phyloP scores from a whole-genome alignment of 2,113 vertebrate genomes.

The Chaenogobius annularis region DNA sequence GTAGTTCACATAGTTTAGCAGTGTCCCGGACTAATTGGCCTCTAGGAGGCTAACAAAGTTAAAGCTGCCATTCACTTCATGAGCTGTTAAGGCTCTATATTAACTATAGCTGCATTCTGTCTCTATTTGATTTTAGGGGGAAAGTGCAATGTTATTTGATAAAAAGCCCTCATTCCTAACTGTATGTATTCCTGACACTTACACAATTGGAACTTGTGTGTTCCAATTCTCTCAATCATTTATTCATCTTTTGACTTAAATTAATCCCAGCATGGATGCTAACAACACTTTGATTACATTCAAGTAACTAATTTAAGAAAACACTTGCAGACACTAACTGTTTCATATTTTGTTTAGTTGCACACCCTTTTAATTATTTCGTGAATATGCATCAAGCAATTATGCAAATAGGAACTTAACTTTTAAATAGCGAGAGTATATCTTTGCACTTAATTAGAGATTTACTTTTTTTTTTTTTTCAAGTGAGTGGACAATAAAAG shows the following conservation, averaged over 20 bases:
- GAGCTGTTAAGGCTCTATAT: background rate
- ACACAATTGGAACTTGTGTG: no score
- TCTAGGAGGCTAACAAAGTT: background rate
- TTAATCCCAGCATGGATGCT: background rate
- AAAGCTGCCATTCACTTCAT: background rate
- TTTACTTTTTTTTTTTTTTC: no score
- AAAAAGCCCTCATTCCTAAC: background rate
- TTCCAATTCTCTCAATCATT: background rate
- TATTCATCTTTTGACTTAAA: background rate
- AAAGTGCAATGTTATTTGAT: background rate
- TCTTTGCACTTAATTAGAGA: background rate
- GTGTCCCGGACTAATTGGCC: background rate
- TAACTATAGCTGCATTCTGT: background rate
- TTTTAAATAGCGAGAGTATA: background rate
- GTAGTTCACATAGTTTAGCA: background rate
- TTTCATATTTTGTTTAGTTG: background rate
- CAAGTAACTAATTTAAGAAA: background rate
- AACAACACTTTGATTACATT: background rate
- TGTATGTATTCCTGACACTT: no score
- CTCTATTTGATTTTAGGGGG: background rate
- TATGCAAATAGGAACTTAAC: slow-evolving; percentile 3
- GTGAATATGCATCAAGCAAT: background rate
- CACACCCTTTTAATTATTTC: background rate
- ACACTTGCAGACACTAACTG: background rate
- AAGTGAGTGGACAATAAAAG: background rate